A percentile compares a stretch with the other conserved stretches of the same genome.
Conservation (phyloP, 2,113 vertebrate species). For the Pituophis catenifer region DNA sequence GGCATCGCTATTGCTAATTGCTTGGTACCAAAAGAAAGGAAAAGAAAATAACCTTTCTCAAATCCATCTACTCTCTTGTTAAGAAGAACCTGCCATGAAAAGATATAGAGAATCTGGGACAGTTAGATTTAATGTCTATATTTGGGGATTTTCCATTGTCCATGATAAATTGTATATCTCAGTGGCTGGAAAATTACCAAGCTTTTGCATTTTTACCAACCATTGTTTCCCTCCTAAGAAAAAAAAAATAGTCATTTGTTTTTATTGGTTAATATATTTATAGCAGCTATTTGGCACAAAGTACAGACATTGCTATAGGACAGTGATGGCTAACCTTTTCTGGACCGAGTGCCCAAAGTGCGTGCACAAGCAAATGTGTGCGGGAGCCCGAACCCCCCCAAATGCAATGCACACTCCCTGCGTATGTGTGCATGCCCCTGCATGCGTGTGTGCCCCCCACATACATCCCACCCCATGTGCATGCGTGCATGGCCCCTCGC, state of each 20-base stretch:
- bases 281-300: slow-evolving; percentile 32
- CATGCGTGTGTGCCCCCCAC: no score
- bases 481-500: no score
- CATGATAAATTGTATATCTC: slow-evolving; percentile 2
- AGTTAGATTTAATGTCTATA: neutral
- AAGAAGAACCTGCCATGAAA: neutral
- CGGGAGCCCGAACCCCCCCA: no score
- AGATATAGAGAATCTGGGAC: neutral
- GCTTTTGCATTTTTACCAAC: slow-evolving; percentile 34
- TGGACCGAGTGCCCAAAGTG: no score
- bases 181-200: neutral
- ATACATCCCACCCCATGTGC: no score
- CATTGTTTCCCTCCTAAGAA: neutral
- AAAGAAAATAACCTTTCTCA: neutral
- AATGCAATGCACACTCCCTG: no score
- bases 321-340: no score
- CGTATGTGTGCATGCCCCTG: no score
- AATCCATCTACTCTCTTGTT: neutral
- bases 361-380: no score
- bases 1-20: neutral
- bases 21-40: no score
- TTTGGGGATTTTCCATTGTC: neutral
- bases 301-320: slow-evolving; percentile 48
- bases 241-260: slow-evolving; percentile 7
- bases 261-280: slow-evolving; percentile 24